Evolutionary conservation across 2,113 vertebrate genomes (phyloP), one percentile per base, ranked within the genome.

Genomic region (Panurus biarmicus): DNA sequence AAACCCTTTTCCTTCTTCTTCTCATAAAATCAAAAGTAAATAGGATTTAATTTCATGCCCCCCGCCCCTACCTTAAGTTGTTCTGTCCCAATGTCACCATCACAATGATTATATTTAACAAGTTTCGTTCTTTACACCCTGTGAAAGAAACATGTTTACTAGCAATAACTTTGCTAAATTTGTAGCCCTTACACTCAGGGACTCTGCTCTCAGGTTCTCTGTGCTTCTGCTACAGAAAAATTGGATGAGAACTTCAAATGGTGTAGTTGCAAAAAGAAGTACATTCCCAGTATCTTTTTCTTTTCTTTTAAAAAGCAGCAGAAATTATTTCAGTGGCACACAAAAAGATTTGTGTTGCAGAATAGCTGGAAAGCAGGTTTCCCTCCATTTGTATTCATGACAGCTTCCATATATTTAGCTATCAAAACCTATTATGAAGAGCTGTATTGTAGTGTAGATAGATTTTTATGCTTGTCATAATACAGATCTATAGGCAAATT

Each of bases 351-450:
- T 85, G 45, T 73, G 79, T 86, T 93, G 93, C 89, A 87, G 79
- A 91, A 81, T 86, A 75, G 44, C 58, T 83, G 80, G 84, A 83
- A 94, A 95, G 45, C 70, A 54, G 53, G 26, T 89, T 97, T 95
- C 85, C 65, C 57, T 95, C 85, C 64, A 84, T 83, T 96, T 85
- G 65, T 74, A 92, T 86, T 95, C 85, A 64, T 84, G 79, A 94
- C 65, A 85, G 85, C 56, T 87, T 76, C 85, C 78, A 93, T 93
- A 57, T 64, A 93, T 48, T 78, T 76, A 92, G 60, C 89, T 95
- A 82, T 94, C 91, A 96, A 80, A 91, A 72, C 87, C 87, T 93
- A 58, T 96, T 96, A 95, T 94, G 93, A 95, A 77, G 80, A 80
- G 69, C 85, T 82, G 36, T 86, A 75, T 76, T 89, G 38, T 56